phyloP scores from a whole-genome alignment of 2,113 vertebrate species.

The Coturnix japonica region DNA sequence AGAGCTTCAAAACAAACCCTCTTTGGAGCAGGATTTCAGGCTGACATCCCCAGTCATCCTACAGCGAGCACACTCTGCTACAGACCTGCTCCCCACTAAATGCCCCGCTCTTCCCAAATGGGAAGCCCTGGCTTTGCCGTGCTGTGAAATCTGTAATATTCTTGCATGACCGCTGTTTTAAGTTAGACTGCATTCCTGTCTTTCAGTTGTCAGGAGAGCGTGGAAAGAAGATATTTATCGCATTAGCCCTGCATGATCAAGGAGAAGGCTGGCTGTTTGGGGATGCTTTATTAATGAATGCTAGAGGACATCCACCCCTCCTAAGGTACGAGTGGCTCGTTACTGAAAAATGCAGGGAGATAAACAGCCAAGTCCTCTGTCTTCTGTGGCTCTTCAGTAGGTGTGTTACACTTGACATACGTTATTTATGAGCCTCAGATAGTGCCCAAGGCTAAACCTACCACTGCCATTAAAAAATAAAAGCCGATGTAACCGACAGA shows the following conservation, averaged over 20 bases:
- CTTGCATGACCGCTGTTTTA: neutral
- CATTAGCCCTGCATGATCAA: conserved; percentile 55
- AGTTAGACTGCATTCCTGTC: conserved; percentile 61
- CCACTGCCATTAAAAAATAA: conserved; percentile 69
- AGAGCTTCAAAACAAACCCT: neutral
- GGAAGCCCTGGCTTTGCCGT: neutral
- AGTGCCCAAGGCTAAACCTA: conserved; percentile 63
- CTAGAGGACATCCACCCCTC: conserved; percentile 68
- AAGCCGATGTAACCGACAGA: conserved; percentile 38
- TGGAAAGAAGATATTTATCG: conserved; percentile 68
- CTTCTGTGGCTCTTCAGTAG: conserved; percentile 52
- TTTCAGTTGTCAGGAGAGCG: conserved; percentile 55
- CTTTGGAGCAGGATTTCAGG: neutral
- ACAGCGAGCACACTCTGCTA: neutral
- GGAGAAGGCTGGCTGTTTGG: conserved; percentile 54
- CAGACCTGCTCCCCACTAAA: neutral
- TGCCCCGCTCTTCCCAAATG: neutral
- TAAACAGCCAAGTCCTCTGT: conserved; percentile 60
- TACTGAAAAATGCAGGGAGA: conserved; percentile 66
- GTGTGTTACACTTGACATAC: conserved; percentile 66
- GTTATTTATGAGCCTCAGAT: conserved; percentile 64
- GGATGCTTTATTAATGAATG: conserved; percentile 71
- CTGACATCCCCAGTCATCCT: neutral
- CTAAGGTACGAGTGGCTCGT: conserved; percentile 4
- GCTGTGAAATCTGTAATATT: neutral